A percentile compares a stretch with the other conserved stretches of the same genome.
Conservation (phyloP, 1,140 invertebrate species). For the Polypedilum vanderplanki region DNA sequence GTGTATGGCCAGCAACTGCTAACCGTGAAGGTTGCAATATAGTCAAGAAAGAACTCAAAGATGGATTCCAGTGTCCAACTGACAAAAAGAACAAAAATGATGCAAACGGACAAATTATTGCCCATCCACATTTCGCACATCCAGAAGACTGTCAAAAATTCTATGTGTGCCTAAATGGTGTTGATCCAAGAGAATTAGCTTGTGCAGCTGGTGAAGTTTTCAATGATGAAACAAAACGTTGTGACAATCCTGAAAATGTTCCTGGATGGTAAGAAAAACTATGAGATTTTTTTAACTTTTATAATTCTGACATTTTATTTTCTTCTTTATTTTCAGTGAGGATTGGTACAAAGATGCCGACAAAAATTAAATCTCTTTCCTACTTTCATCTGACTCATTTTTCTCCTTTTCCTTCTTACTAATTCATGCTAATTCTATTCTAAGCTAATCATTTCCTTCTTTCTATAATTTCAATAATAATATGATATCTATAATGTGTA, state of each 20-base stretch:
- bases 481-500: not conserved
- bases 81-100: constrained; percentile 52
- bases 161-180: constrained; percentile 80
- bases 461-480: not conserved
- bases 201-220: constrained; percentile 80
- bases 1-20: constrained; percentile 79
- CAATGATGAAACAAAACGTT: constrained; percentile 72
- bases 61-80: constrained; percentile 77
- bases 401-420: not conserved
- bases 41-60: constrained; percentile 57
- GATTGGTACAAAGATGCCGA: constrained; percentile 76
- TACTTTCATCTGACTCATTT: constrained; percentile 1
- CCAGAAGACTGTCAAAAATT: constrained; percentile 75
- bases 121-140: constrained; percentile 82
- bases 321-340: constrained; percentile 55
- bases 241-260: constrained; percentile 80
- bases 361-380: constrained; percentile 35
- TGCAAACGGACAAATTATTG: constrained; percentile 61
- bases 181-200: constrained; percentile 75
- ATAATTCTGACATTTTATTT: constrained; percentile 32
- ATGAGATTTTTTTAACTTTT: not conserved
- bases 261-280: constrained; percentile 65
- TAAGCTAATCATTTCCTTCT: not conserved
- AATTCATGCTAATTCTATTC: not conserved
- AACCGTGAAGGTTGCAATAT: constrained; percentile 62